Percentiles rank a stretch among this genome's conserved stretches.
phyloP scores from a whole-genome alignment of 2,113 vertebrate species.

The Crypturellus undulatus region DNA sequence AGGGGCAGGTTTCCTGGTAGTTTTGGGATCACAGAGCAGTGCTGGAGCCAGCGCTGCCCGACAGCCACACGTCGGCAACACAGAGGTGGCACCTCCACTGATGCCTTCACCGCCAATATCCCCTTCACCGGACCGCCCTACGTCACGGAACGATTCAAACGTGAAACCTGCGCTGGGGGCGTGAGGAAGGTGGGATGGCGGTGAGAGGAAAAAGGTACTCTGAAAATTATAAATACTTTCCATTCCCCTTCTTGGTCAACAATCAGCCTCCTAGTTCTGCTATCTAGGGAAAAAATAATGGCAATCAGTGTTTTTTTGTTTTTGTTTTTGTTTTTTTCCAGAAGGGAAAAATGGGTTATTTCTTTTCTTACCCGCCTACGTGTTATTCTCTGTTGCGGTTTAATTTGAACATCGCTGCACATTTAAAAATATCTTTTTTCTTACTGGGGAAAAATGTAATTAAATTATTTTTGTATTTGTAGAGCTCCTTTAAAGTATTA shows the following conservation, averaged over 20 bases:
- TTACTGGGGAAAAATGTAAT: constrained; percentile 55
- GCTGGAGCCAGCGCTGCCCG: too few species aligned
- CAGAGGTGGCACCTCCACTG: neutral
- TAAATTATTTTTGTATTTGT: constrained; percentile 70
- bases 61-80: too few species aligned
- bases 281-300: neutral
- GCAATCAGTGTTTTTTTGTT: neutral
- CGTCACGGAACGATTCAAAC: neutral
- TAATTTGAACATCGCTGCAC: constrained; percentile 30
- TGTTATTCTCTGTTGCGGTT: neutral
- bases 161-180: neutral
- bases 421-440: constrained; percentile 62
- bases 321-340: neutral
- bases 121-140: neutral
- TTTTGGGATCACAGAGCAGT: too few species aligned
- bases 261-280: neutral
- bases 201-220: neutral
- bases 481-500: constrained; percentile 69
- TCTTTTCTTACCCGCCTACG: neutral
- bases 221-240: neutral
- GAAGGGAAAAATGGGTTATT: neutral
- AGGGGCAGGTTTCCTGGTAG: neutral
- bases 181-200: neutral
- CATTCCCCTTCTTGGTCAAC: neutral
- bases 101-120: constrained; percentile 50